Conservation (phyloP, 2,797 vertebrate species). For the Silurus lanzhouensis region DNA sequence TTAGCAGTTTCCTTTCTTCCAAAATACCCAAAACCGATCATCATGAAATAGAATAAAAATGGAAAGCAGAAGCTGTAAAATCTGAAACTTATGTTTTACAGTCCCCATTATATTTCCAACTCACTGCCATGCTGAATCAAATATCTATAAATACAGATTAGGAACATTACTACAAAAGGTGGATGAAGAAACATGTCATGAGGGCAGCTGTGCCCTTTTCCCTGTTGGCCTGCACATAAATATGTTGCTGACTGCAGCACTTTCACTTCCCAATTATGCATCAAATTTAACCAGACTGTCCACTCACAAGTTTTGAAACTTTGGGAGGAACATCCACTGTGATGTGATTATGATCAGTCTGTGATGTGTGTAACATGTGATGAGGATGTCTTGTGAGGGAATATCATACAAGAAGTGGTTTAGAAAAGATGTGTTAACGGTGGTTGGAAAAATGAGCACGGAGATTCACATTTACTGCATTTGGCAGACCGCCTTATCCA, state of each 20-base stretch:
- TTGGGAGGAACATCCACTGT: conserved; percentile 10
- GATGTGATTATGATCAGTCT: conserved; percentile 1
- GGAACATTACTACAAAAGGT: background rate
- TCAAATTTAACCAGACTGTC: conserved; percentile 13
- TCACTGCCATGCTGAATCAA: background rate
- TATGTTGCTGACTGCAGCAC: conserved; percentile 44
- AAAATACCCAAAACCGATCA: background rate
- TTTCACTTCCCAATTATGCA: conserved; percentile 35
- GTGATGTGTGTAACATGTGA: background rate
- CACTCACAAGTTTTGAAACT: background rate
- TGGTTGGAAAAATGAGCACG: background rate
- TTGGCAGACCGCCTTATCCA: no score
- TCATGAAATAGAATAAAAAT: background rate
- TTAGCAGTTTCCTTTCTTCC: background rate
- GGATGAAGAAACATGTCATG: conserved; percentile 9
- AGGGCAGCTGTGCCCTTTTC: conserved; percentile 9
- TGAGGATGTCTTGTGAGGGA: background rate
- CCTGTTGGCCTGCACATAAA: conserved; percentile 11
- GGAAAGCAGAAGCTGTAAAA: background rate
- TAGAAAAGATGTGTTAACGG: conserved; percentile 20
- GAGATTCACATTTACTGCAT: no score
- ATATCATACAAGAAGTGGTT: background rate
- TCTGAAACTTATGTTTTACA: background rate
- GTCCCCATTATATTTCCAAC: background rate
- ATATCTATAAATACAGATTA: conserved; percentile 30